Evolutionary conservation across 2,797 vertebrate species (phyloP).

Genomic region (Myiotriccus ornatus): DNA sequence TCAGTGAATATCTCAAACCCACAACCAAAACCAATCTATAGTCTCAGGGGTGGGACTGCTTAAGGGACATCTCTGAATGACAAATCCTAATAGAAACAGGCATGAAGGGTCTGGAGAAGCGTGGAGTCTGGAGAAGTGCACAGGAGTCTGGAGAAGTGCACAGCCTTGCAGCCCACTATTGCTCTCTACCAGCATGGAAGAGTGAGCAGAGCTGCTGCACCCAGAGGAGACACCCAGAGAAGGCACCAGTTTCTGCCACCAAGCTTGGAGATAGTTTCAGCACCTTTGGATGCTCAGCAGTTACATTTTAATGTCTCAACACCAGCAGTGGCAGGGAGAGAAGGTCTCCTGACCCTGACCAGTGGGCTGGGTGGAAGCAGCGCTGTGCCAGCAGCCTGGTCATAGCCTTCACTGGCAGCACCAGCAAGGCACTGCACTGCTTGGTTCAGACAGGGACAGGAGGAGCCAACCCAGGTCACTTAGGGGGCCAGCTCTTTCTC

Average conservation of each 20-base stretch:
- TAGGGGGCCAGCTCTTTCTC: background rate
- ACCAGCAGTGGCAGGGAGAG: background rate
- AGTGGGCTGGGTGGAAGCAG: too few relatives aligned
- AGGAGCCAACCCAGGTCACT: background rate
- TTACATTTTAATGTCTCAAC: background rate
- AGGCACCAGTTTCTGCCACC: background rate
- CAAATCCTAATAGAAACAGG: background rate
- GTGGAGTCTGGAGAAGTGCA: background rate
- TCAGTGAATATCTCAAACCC: background rate
- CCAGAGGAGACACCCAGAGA: background rate
- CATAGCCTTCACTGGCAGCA: accelerated
- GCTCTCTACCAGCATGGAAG: background rate
- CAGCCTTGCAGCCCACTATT: background rate
- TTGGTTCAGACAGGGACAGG: background rate
- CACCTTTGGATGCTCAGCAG: background rate
- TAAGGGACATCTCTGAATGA: background rate
- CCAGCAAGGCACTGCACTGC: accelerated
- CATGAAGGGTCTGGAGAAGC: background rate
- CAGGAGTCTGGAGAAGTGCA: background rate
- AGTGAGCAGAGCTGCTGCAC: background rate
- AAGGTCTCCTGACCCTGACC: background rate
- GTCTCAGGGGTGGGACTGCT: background rate
- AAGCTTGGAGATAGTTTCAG: background rate
- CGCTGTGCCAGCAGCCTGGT: accelerated
- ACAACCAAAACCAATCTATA: background rate